Evolutionary conservation across 2,888 invertebrate genomes (phyloP).

Genomic region (Arrhopalites spinosus): DNA sequence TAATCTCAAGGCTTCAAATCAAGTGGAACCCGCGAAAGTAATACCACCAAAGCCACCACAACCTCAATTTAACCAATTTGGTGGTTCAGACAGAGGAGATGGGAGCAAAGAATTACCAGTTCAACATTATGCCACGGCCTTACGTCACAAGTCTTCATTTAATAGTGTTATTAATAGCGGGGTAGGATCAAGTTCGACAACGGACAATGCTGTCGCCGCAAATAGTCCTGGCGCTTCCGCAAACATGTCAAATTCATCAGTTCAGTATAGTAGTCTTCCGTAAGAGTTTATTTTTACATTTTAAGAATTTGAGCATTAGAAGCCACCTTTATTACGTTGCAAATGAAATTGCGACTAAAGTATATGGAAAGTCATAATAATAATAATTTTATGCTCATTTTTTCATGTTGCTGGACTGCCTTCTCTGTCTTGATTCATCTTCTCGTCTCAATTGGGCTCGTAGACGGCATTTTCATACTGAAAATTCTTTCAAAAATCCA

Average conservation of each 20-base stretch:
- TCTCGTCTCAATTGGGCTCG: no score
- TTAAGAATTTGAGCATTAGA: no score
- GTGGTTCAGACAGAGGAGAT: conserved; percentile 34
- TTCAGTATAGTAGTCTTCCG: conserved; percentile 45
- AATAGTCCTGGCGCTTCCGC: neutral
- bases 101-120: conserved; percentile 1
- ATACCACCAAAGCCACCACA: conserved; percentile 48
- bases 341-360: no score
- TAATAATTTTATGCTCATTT: no score
- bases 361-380: no score
- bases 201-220: neutral
- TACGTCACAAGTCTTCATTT: conserved; percentile 51
- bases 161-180: conserved; percentile 34
- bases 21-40: conserved; percentile 12
- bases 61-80: conserved; percentile 40
- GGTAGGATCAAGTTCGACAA: neutral
- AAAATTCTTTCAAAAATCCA: conserved; percentile 50
- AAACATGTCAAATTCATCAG: conserved; percentile 14
- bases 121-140: conserved; percentile 36
- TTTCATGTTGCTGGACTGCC: no score
- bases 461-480: conserved; percentile 51
- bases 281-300: no score
- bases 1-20: no score
- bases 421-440: no score
- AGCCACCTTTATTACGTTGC: no score